phyloP scores from a whole-genome alignment of 2,113 vertebrate species.

The Edolisoma coerulescens region DNA sequence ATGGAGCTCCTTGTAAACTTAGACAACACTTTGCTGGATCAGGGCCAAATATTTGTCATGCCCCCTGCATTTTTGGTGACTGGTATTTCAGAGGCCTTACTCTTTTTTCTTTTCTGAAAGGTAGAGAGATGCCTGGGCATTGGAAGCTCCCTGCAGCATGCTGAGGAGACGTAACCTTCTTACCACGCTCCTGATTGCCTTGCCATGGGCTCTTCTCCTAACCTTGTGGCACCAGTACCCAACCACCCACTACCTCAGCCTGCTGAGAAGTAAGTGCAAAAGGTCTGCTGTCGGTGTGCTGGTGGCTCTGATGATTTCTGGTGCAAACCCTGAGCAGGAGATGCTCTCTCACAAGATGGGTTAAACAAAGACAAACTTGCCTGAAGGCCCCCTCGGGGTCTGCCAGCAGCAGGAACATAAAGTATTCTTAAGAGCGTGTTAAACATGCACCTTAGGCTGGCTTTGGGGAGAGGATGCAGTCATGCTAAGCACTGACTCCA shows the following conservation, averaged over 20 bases:
- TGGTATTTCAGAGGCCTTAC: background rate
- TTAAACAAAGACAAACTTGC: background rate
- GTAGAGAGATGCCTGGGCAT: slow-evolving; percentile 68
- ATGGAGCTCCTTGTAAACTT: background rate
- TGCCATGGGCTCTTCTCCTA: slow-evolving; percentile 74
- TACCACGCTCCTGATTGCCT: slow-evolving; percentile 72
- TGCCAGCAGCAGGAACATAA: background rate
- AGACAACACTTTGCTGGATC: background rate
- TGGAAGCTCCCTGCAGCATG: slow-evolving; percentile 71
- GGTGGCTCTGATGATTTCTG: background rate
- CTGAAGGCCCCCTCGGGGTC: background rate
- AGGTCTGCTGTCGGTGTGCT: background rate
- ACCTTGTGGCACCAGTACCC: slow-evolving; percentile 76
- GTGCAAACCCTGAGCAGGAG: background rate
- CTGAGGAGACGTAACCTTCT: slow-evolving; percentile 76
- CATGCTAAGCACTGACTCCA: background rate
- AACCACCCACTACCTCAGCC: slow-evolving; percentile 71
- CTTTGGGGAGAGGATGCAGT: background rate
- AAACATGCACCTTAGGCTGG: background rate
- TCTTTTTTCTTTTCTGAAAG: background rate
- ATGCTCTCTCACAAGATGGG: background rate
- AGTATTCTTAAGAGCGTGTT: fast-evolving
- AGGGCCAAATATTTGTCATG: background rate
- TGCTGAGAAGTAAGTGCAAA: slow-evolving; percentile 69
- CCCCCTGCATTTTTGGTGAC: background rate